A percentile compares a stretch with the other conserved stretches of the same genome.
Evolutionary conservation across 2,888 invertebrate genomes (phyloP).

Genomic region (Yponomeuta cagnagella): DNA sequence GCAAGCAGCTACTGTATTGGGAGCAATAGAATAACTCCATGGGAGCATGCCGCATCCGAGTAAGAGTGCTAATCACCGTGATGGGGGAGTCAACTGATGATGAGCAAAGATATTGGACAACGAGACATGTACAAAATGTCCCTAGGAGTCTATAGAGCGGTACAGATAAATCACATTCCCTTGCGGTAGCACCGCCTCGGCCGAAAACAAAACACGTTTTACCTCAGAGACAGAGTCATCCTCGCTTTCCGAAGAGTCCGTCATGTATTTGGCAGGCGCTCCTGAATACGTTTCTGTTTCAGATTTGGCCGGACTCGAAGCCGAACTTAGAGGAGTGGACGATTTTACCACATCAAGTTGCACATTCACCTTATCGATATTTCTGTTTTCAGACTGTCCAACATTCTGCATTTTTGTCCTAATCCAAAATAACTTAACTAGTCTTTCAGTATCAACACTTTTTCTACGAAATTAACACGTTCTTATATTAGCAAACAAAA

Average conservation of each 20-base stretch:
- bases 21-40: conserved; percentile 54
- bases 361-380: conserved; percentile 86
- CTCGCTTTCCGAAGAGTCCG: conserved; percentile 96
- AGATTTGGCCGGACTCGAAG: conserved; percentile 88
- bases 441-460: conserved; percentile 74
- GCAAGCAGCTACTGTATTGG: conserved; percentile 69
- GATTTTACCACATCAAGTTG: conserved; percentile 82
- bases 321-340: conserved; percentile 89
- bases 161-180: conserved; percentile 73
- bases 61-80: conserved; percentile 35
- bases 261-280: conserved; percentile 90
- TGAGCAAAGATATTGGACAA: conserved; percentile 52
- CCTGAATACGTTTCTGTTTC: conserved; percentile 92
- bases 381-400: conserved; percentile 89
- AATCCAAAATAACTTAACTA: conserved; percentile 74
- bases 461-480: conserved; percentile 72
- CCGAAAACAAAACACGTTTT: conserved; percentile 77
- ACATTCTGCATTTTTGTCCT: conserved; percentile 95
- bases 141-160: conserved; percentile 78
- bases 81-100: conserved; percentile 34
- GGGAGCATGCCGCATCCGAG: conserved; percentile 51
- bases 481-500: conserved; percentile 75
- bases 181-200: conserved; percentile 69
- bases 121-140: conserved; percentile 79
- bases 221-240: conserved; percentile 98